These are phyloP conservation scores for Habrosyne pyritoides DNA, from an alignment of 2,888 invertebrate genomes.

Conservation along the genomic window DNA sequence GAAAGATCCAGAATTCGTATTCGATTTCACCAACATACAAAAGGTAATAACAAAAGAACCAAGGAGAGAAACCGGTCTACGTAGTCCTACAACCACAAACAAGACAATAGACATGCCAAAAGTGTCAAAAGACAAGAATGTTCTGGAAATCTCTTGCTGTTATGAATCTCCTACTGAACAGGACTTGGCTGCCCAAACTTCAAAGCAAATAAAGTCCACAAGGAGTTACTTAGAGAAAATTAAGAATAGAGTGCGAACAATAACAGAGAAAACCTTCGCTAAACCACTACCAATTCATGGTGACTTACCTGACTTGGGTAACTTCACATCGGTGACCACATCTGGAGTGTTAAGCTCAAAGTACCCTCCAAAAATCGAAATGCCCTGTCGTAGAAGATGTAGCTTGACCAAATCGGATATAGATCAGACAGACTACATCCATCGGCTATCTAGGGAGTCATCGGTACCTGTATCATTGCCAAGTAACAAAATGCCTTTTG, in stretches of 20 bases:
- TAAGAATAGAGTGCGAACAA: slow-evolving; percentile 83
- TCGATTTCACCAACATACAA: slow-evolving; percentile 55
- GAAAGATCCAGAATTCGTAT: slow-evolving; percentile 65
- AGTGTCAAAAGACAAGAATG: slow-evolving; percentile 81
- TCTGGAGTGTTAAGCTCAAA: slow-evolving; percentile 87
- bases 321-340: slow-evolving; percentile 88
- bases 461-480: slow-evolving; percentile 74
- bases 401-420: slow-evolving; percentile 88
- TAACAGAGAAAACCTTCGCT: slow-evolving; percentile 81
- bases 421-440: slow-evolving; percentile 85
- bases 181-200: slow-evolving; percentile 74
- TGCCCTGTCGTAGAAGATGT: slow-evolving; percentile 71
- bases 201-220: slow-evolving; percentile 78
- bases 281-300: slow-evolving; percentile 76
- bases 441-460: slow-evolving; percentile 68
- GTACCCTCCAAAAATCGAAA: slow-evolving; percentile 55
- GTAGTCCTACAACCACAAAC: slow-evolving; percentile 52
- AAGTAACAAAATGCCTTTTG: slow-evolving; percentile 54
- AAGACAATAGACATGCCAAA: slow-evolving; percentile 63
- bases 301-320: slow-evolving; percentile 81
- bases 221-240: slow-evolving; percentile 85
- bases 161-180: slow-evolving; percentile 81
- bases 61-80: slow-evolving; percentile 55
- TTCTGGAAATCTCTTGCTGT: slow-evolving; percentile 85
- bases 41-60: slow-evolving; percentile 73